A percentile compares a stretch with the other conserved stretches of the same genome.
Conservation (phyloP, 2,888 invertebrate genomes). For the Neocrepidodera transversa region DNA sequence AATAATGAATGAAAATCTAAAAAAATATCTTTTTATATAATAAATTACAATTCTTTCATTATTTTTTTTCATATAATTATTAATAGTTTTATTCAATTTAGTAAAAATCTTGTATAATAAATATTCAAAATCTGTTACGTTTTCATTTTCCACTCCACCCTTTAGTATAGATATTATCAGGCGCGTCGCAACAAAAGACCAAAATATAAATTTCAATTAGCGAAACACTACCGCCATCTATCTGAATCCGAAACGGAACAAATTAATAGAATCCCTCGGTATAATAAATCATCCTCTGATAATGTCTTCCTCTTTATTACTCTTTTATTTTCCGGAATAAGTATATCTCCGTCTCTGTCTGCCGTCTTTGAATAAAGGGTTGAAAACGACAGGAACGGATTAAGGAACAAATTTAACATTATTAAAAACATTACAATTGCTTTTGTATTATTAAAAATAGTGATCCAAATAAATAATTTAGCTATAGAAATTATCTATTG, state of each 20-base stretch:
- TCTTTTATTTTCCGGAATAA: slow-evolving; percentile 38
- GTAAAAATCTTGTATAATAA: no score
- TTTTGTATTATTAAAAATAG: no score
- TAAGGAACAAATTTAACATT: no score
- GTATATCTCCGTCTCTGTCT: slow-evolving; percentile 42
- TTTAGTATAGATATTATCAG: slow-evolving; percentile 12
- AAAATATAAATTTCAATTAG: slow-evolving; percentile 34
- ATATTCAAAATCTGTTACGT: no score
- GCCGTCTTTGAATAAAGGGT: slow-evolving; percentile 50
- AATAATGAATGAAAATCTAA: no score
- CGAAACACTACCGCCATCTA: slow-evolving; percentile 30
- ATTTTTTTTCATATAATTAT: no score
- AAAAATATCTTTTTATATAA: no score
- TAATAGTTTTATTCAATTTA: no score
- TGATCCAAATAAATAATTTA: no score
- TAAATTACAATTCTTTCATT: no score
- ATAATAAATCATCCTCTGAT: slow-evolving; percentile 44
- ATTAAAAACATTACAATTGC: no score
- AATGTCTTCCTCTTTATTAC: slow-evolving; percentile 39
- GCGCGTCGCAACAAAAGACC: slow-evolving; percentile 13
- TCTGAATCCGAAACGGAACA: slow-evolving; percentile 42
- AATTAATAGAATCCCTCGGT: slow-evolving; percentile 43
- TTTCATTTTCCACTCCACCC: not conserved
- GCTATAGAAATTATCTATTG: no score
- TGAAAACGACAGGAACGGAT: slow-evolving; percentile 9